Percentiles rank a stretch among this genome's conserved stretches.
Evolutionary conservation across 2,888 invertebrate species (phyloP).

Genomic region (Malthinus flaveolus): DNA sequence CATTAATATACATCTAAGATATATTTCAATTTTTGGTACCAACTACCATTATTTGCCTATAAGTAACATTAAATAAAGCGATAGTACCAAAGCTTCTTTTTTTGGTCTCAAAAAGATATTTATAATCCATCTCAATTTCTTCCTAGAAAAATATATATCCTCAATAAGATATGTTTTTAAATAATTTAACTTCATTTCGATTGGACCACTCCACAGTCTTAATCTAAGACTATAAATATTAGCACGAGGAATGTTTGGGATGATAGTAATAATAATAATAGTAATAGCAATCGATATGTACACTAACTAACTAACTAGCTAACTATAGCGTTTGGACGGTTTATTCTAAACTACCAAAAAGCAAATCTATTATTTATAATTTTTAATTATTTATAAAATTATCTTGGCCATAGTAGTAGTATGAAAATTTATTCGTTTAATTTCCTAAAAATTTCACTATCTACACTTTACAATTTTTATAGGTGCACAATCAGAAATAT

Average conservation of each 20-base stretch:
- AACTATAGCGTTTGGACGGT: constrained; percentile 45
- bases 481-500: constrained; percentile 13
- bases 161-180: constrained; percentile 48
- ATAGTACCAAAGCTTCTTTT: constrained; percentile 53
- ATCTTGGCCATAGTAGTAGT: constrained; percentile 4
- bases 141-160: constrained; percentile 53
- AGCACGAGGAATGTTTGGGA: constrained; percentile 26
- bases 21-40: constrained; percentile 13
- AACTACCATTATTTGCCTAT: background rate
- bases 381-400: constrained; percentile 10
- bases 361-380: constrained; percentile 11
- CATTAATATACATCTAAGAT: constrained; percentile 11
- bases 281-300: constrained; percentile 35
- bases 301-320: constrained; percentile 38
- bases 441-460: background rate
- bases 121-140: constrained; percentile 24
- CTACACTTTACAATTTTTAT: constrained; percentile 13
- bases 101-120: constrained; percentile 39
- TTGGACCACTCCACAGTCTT: constrained; percentile 55
- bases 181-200: constrained; percentile 43
- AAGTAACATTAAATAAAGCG: constrained; percentile 49
- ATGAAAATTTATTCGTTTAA: constrained; percentile 6
- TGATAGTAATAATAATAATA: constrained; percentile 15
- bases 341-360: constrained; percentile 43
- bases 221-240: constrained; percentile 36